A percentile compares a stretch with the other conserved stretches of the same genome.
These are phyloP conservation scores for Oncorhynchus tshawytscha DNA, from an alignment of 2,113 vertebrate species.

Conservation along the genomic window DNA sequence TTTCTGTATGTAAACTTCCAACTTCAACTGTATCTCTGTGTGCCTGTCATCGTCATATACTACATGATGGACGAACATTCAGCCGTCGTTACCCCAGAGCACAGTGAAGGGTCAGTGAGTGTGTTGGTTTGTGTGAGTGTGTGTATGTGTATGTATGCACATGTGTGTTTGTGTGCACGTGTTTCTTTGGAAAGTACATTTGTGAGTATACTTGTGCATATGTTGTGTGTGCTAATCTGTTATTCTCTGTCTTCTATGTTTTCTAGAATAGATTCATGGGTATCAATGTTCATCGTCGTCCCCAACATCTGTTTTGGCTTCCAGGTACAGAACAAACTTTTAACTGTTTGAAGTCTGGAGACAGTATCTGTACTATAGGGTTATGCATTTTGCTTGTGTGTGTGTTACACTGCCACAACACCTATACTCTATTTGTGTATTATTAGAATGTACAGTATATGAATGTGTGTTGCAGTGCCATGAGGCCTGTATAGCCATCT, in stretches of 20 bases:
- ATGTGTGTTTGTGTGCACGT: neutral
- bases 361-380: neutral
- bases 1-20: no score
- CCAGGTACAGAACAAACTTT: slow-evolving; percentile 75
- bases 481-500: slow-evolving; percentile 88
- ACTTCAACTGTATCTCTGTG: no score
- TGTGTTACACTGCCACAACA: neutral
- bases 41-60: slow-evolving; percentile 81
- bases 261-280: slow-evolving; percentile 79
- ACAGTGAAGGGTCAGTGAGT: slow-evolving; percentile 71
- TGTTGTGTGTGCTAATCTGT: neutral
- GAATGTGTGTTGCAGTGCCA: slow-evolving; percentile 80
- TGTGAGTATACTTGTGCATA: neutral
- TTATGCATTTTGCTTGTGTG: neutral
- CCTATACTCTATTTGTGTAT: no score
- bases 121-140: neutral
- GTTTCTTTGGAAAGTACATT: neutral
- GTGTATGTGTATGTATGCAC: slow-evolving; percentile 14
- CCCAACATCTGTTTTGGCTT: slow-evolving; percentile 97
- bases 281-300: slow-evolving; percentile 84
- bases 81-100: slow-evolving; percentile 36
- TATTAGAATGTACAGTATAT: neutral
- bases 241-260: slow-evolving; percentile 10
- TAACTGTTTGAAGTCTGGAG: neutral
- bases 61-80: slow-evolving; percentile 67